Percentiles rank a stretch among this genome's conserved stretches.
Conservation (phyloP, 1,140 invertebrate genomes). For the Drosophila serrata region DNA sequence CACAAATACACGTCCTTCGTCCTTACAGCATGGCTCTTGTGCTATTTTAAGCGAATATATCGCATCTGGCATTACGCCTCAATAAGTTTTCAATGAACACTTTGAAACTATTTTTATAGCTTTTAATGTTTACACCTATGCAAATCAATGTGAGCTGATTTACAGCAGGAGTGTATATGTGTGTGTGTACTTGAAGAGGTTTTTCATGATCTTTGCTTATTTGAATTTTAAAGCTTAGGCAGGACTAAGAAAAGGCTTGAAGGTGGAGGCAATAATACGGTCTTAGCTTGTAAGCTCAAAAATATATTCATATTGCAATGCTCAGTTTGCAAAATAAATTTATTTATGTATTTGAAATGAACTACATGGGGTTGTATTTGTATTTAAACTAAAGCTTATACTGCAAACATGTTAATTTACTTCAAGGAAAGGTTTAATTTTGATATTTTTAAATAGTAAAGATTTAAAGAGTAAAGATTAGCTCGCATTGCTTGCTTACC, state of each 20-base stretch:
- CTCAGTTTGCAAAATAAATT: neutral
- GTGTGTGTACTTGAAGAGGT: neutral
- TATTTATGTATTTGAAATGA: neutral
- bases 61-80: slow-evolving; percentile 68
- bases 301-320: neutral
- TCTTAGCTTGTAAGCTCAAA: neutral
- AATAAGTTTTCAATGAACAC: slow-evolving; percentile 82
- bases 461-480: neutral
- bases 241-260: neutral
- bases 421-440: neutral
- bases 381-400: neutral
- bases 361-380: neutral
- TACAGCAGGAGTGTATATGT: slow-evolving; percentile 5
- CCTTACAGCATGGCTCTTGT: slow-evolving; percentile 16
- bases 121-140: slow-evolving; percentile 65
- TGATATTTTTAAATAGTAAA: neutral
- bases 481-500: no score
- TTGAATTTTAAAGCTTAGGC: neutral
- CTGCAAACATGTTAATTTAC: no score
- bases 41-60: slow-evolving; percentile 71
- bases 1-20: slow-evolving; percentile 8
- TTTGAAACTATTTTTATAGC: slow-evolving; percentile 82
- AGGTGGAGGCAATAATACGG: neutral
- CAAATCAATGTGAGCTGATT: slow-evolving; percentile 49
- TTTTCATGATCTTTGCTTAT: slow-evolving; percentile 17